Evolutionary conservation across 2,888 invertebrate species (phyloP), one percentile per base, ranked within the genome.

Genomic region (Resseliella maxima): DNA sequence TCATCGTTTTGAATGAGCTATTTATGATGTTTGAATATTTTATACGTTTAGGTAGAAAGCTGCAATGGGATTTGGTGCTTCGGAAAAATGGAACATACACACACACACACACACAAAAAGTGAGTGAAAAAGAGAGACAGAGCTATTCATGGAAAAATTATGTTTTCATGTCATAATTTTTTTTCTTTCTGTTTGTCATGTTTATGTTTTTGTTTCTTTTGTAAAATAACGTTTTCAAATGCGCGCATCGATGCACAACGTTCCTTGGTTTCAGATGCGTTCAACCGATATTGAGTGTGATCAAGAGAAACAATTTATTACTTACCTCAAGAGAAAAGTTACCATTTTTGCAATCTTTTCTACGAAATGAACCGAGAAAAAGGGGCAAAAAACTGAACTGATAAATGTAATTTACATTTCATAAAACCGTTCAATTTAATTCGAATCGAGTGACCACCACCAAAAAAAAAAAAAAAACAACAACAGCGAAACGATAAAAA

Each of bases 1-100:
- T 12, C 41, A 59, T 59, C 15, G 10, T n/a, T 59, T 2, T n/a
- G 59, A 59, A 59, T 59, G 27, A 31, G 31, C 72, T 72, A 72
- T 72, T 72, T 72, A 72, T 72, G 72, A 72, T 72, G 31, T 31
- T 72, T 72, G 72, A 72, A 72, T 72, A 72, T 72, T 72, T 72
- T 72, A 72, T 72, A 72, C 35, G 31, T 72, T 72, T 72, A 15
- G 15, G 72, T 72, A 15, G 72, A 72, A 72, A 72, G 72, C 31
- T 72, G 31, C 72, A 21, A 72, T 72, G 27, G 72, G 59, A 59
- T 59, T 59, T 59, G 27, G 72, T 72, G 72, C 31, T 72, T 72
- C 35, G 72, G 72, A 15, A 35, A 35, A 24, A 18, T 59, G 24
- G 59, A 50, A 50, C 46, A 50, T n/a, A n/a, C 46, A 41, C 41